phyloP scores from a whole-genome alignment of 2,797 vertebrate genomes.

The Tokudaia muenninki region DNA sequence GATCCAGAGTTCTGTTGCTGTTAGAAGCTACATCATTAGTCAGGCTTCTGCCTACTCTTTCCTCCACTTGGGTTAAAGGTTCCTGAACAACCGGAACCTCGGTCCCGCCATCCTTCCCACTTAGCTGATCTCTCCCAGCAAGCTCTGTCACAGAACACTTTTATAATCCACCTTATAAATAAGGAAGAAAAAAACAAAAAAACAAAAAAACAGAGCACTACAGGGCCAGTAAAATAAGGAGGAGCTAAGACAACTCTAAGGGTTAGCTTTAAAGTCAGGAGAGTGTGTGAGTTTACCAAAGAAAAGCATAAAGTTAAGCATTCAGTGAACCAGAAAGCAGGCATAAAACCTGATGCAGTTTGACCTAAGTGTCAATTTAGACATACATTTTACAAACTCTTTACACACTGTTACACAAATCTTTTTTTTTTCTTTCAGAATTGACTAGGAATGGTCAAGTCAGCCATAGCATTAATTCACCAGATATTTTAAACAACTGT shows the following conservation, averaged over 20 bases:
- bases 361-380: not conserved
- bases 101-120: not conserved
- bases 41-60: not conserved
- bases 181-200: not conserved
- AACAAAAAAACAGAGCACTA: slow-evolving; percentile 30
- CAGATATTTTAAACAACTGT: not conserved
- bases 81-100: not conserved
- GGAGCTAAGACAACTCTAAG: slow-evolving; percentile 10
- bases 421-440: not conserved
- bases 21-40: not conserved
- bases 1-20: slow-evolving; percentile 10
- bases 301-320: not conserved
- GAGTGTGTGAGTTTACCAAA: not conserved
- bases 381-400: not conserved
- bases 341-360: not conserved
- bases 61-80: not conserved
- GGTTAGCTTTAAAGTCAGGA: not conserved
- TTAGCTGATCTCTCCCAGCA: slow-evolving; percentile 3
- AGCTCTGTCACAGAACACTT: slow-evolving; percentile 24
- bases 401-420: not conserved
- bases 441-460: slow-evolving; percentile 15
- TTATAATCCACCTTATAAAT: not conserved
- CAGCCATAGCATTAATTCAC: not conserved
- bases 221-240: not conserved
- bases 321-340: not conserved